These are phyloP conservation scores for Anguilla obscura DNA, from an alignment of 2,797 vertebrate species.

Conservation along the genomic window DNA sequence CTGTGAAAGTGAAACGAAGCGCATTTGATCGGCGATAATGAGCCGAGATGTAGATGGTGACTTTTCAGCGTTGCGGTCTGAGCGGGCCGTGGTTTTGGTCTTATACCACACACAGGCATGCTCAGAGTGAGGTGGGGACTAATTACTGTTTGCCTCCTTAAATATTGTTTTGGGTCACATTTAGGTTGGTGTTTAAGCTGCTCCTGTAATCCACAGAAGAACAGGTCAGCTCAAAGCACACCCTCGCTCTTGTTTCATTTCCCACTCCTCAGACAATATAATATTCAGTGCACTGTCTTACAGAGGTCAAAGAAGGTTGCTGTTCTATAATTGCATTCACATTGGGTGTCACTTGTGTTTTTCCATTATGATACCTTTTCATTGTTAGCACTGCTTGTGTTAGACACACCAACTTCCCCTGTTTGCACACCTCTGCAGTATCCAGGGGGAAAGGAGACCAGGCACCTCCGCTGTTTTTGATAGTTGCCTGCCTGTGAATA, in stretches of 20 bases:
- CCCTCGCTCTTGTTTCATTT: conserved; percentile 34
- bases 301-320: conserved; percentile 18
- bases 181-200: conserved; percentile 9
- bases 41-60: not conserved
- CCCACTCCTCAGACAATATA: conserved; percentile 4
- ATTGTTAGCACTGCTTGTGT: not conserved
- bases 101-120: not conserved
- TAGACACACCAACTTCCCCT: not conserved
- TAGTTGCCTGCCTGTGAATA: not conserved
- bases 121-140: not conserved
- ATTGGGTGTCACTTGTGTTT: not conserved
- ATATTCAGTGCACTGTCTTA: not conserved
- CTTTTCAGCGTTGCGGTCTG: not conserved
- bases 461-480: not conserved
- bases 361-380: not conserved
- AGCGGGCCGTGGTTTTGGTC: not conserved
- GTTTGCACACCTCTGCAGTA: not conserved
- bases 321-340: conserved; percentile 39
- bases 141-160: conserved; percentile 13
- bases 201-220: conserved; percentile 3
- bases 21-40: not conserved
- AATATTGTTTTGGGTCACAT: conserved; percentile 15
- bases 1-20: conserved; percentile 8
- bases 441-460: not conserved
- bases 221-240: conserved; percentile 5